A percentile compares a stretch with the other conserved stretches of the same genome.
Evolutionary conservation across 2,888 invertebrate species (phyloP).

Genomic region (Thera obeliscata): DNA sequence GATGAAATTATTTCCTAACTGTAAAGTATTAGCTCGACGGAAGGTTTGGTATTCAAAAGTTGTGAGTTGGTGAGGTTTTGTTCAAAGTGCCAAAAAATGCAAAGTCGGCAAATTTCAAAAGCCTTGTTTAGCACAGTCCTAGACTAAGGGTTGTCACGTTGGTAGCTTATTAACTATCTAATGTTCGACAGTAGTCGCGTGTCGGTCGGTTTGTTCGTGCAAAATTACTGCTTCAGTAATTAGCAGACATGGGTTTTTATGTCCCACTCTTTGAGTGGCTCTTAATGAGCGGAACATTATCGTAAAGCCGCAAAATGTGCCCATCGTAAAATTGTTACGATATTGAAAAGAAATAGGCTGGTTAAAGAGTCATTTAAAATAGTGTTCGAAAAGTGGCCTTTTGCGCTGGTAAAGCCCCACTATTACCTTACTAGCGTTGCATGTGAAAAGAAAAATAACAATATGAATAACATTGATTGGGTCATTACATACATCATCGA

Average conservation of each 20-base stretch:
- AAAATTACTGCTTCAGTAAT: constrained; percentile 51
- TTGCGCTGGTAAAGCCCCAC: no score
- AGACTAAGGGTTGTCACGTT: constrained; percentile 27
- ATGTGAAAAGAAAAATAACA: no score
- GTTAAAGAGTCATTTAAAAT: constrained; percentile 6
- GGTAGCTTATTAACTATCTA: constrained; percentile 45
- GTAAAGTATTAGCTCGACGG: no score
- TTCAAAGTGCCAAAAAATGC: no score
- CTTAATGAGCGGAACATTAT: constrained; percentile 43
- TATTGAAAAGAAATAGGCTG: constrained; percentile 29
- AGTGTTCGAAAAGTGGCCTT: no score
- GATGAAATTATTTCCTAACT: no score
- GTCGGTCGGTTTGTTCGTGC: constrained; percentile 38
- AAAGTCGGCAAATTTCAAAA: neutral
- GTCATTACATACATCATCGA: no score
- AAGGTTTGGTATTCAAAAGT: no score
- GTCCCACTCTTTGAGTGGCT: constrained; percentile 49
- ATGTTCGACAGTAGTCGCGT: constrained; percentile 46
- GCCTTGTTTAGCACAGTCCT: constrained; percentile 19
- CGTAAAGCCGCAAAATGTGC: constrained; percentile 33
- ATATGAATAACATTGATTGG: no score
- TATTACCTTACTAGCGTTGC: no score
- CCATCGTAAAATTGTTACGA: constrained; percentile 29
- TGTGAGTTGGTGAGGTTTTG: no score
- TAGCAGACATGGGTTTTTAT: constrained; percentile 55